These are phyloP conservation scores for Hypena proboscidalis DNA, from an alignment of 2,888 invertebrate genomes.

Conservation along the genomic window DNA sequence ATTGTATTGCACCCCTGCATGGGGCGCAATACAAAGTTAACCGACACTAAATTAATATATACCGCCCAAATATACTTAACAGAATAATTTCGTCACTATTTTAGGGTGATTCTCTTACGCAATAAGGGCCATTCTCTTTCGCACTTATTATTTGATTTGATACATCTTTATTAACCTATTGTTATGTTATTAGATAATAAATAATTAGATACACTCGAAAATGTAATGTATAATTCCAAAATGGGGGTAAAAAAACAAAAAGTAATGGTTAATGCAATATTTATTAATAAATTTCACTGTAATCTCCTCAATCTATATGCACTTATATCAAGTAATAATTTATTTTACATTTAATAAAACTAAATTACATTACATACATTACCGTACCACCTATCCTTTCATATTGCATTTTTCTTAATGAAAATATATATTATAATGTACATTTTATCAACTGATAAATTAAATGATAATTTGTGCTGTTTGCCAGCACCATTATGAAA, in stretches of 20 bases:
- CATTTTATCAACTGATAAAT: slow-evolving; percentile 44
- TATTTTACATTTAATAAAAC: slow-evolving; percentile 77
- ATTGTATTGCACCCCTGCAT: slow-evolving; percentile 53
- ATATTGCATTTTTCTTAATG: slow-evolving; percentile 75
- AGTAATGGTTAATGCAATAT: slow-evolving; percentile 81
- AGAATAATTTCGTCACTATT: slow-evolving; percentile 59
- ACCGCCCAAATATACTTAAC: slow-evolving; percentile 76
- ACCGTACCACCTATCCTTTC: slow-evolving; percentile 63
- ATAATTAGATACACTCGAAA: slow-evolving; percentile 64
- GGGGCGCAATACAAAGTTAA: slow-evolving; percentile 61
- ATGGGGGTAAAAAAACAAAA: slow-evolving; percentile 52
- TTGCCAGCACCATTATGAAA: slow-evolving; percentile 49
- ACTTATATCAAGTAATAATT: slow-evolving; percentile 80
- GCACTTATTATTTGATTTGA: slow-evolving; percentile 60
- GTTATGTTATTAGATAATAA: slow-evolving; percentile 60
- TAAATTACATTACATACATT: slow-evolving; percentile 72
- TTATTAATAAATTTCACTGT: slow-evolving; percentile 84
- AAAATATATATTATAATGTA: slow-evolving; percentile 70
- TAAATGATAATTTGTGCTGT: slow-evolving; percentile 56
- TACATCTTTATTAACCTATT: slow-evolving; percentile 61
- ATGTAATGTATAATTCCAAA: slow-evolving; percentile 56
- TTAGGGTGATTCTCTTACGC: slow-evolving; percentile 47
- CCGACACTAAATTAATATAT: slow-evolving; percentile 77
- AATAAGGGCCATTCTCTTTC: slow-evolving; percentile 54
- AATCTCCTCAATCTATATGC: slow-evolving; percentile 81